Evolutionary conservation across 2,113 vertebrate genomes (phyloP).

Genomic region (Synodontis membranacea): DNA sequence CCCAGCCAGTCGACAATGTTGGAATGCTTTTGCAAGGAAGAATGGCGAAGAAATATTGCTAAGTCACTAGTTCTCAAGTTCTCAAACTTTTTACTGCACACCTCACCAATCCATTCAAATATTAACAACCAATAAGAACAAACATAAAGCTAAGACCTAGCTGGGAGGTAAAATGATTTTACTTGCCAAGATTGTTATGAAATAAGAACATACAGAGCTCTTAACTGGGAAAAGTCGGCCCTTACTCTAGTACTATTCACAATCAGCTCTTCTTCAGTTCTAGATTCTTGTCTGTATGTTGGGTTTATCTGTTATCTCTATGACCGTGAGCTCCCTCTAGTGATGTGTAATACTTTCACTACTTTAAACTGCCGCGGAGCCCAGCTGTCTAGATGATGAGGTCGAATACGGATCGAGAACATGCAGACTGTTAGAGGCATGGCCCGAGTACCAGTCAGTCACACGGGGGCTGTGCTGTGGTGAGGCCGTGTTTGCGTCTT

Average conservation of each 20-base stretch:
- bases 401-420: background rate
- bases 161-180: background rate
- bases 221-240: background rate
- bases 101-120: background rate
- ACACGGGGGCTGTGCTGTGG: background rate
- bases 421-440: background rate
- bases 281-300: background rate
- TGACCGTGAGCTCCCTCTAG: conserved; percentile 6
- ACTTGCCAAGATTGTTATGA: background rate
- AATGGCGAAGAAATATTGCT: no score
- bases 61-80: background rate
- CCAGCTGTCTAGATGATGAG: background rate
- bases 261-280: background rate
- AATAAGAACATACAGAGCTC: background rate
- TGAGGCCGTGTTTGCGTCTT: background rate
- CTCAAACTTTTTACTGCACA: background rate
- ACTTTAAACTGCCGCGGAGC: background rate
- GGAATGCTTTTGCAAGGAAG: no score
- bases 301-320: background rate
- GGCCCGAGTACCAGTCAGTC: background rate
- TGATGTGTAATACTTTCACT: background rate
- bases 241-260: background rate
- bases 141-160: background rate
- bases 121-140: background rate
- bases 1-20: no score